Conservation (phyloP, 2,113 vertebrate species). For the Podarcis cretensis region DNA sequence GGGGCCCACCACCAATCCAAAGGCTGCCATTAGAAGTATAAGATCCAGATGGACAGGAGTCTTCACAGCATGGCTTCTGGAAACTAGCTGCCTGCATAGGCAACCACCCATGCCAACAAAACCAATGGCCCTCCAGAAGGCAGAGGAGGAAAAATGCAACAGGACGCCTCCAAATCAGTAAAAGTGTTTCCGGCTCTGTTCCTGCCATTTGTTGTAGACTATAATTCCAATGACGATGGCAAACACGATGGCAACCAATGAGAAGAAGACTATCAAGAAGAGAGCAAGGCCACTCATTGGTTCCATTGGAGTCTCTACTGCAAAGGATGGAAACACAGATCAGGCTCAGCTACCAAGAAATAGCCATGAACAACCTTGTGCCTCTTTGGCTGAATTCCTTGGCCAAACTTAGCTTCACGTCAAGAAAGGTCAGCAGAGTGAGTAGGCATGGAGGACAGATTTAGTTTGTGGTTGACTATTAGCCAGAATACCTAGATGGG, state of each 20-base stretch:
- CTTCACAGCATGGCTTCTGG: neutral
- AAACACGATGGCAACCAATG: conserved; percentile 90
- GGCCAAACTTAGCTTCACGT: neutral
- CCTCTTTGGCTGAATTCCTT: neutral
- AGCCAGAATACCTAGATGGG: no score
- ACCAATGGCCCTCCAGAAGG: neutral
- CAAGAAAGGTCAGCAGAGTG: neutral
- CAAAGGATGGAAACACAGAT: neutral
- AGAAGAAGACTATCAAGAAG: conserved; percentile 92
- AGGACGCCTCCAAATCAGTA: conserved; percentile 78
- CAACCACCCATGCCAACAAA: neutral
- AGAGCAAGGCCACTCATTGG: conserved; percentile 87
- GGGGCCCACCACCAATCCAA: rapidly evolving
- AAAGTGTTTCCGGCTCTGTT: conserved; percentile 93
- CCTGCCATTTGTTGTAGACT: conserved; percentile 93
- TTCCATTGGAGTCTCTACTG: conserved; percentile 75
- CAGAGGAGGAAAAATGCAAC: neutral
- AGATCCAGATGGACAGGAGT: neutral
- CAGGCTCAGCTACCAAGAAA: neutral
- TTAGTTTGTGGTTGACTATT: neutral
- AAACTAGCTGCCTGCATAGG: neutral
- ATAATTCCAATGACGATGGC: conserved; percentile 89
- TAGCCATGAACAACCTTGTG: no score
- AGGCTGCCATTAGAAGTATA: neutral
- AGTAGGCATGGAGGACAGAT: neutral